Evolutionary conservation across 2,113 vertebrate genomes (phyloP), one percentile per base, ranked within the genome.

Genomic region (Apus apus): DNA sequence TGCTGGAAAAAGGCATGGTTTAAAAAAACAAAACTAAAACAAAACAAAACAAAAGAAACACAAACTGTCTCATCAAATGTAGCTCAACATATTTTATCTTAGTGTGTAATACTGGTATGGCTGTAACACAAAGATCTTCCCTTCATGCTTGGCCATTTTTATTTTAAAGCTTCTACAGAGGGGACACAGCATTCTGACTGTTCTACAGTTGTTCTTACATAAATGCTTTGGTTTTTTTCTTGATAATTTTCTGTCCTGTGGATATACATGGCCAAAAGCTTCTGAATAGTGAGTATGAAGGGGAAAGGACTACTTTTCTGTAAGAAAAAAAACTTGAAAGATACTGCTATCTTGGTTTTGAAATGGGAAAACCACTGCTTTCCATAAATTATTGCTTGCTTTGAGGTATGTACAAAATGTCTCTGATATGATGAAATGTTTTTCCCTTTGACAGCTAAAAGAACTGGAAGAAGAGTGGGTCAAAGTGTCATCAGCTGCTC

Each of bases 401-500:
- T 38, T 94, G 26, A 3, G 23, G 0, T 38, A 5, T 16, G 15
- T 80, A 21, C 34, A 22, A 38, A 43, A 75, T 36, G 20, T 80
- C 15, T 82, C 27, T 26, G 40, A 46, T 68, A 15, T 0, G 0
- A 34, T 54, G 18, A 38, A 32, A 70, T 89, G 29, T 83, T 89
- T 68, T 66, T 30, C 27, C 9, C 85, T 83, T 80, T 94, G 82
- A 5, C 89, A 99, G 99, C 97, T 99, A 72, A 99, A 99, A 97
- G 99, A 99, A 67, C 95, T 99, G 84, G 99, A 99, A 97, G 99
- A 99, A 97, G 99, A 99, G 94, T 99, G 99, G 99, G 98, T 98
- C 67, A 99, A 99, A 98, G 94, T 99, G 46, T 98, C 99, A 30
- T 94, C 98, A 11, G 89, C 98, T 58, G 97, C 98, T 93, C 98